These are phyloP conservation scores for Greenwoodochromis staneri DNA, from an alignment of 2,113 vertebrate genomes.

Conservation along the genomic window DNA sequence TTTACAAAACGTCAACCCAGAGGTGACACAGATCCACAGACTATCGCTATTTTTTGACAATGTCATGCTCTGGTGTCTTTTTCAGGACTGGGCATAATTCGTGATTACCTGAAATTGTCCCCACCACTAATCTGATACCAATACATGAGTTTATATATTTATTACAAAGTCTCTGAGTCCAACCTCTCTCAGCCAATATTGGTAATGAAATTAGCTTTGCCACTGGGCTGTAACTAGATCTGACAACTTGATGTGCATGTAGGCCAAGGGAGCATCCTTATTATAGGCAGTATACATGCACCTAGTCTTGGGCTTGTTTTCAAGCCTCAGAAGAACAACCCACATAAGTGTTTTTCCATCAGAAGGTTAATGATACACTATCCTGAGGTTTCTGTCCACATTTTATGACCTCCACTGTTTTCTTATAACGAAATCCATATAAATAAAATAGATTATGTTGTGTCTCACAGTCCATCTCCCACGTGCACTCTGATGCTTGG, in stretches of 20 bases:
- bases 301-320: rapidly evolving
- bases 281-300: background rate
- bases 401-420: background rate
- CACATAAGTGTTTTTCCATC: background rate
- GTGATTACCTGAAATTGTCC: background rate
- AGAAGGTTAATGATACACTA: background rate
- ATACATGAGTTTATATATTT: background rate
- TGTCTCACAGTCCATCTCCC: background rate
- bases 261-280: background rate
- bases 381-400: background rate
- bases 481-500: background rate
- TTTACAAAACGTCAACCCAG: background rate
- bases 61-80: background rate
- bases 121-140: background rate
- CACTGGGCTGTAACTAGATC: background rate
- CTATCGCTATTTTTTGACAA: no score
- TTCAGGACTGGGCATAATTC: rapidly evolving
- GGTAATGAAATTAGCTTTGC: background rate
- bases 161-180: background rate
- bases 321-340: background rate
- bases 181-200: background rate
- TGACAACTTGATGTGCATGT: background rate
- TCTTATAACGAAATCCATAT: rapidly evolving
- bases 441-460: background rate
- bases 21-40: background rate